phyloP scores from a whole-genome alignment of 2,888 invertebrate species.

The Oscheius sp. region DNA sequence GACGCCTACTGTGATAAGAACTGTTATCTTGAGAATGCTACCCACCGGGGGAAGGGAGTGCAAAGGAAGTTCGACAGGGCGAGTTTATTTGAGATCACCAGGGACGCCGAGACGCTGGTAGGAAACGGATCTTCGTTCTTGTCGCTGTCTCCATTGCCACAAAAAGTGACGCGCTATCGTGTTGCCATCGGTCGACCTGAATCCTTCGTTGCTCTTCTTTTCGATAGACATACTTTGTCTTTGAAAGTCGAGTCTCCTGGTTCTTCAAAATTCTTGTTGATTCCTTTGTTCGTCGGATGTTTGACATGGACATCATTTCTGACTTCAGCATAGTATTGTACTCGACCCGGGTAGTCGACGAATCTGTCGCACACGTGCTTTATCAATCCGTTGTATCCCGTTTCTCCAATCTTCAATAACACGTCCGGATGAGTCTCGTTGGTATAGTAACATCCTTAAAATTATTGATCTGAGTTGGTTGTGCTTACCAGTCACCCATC shows the following conservation, averaged over 20 bases:
- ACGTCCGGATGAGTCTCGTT: conserved; percentile 68
- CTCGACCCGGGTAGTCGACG: conserved; percentile 68
- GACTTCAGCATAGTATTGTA: conserved; percentile 70
- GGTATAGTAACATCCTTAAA: conserved; percentile 68
- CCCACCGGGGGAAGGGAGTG: not conserved
- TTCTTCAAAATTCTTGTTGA: conserved; percentile 64
- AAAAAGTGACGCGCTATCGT: conserved; percentile 54
- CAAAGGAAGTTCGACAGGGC: not conserved
- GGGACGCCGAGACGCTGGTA: conserved; percentile 50
- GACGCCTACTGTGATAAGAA: conserved; percentile 1
- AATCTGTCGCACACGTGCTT: conserved; percentile 68
- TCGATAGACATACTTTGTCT: conserved; percentile 43
- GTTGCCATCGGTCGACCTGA: conserved; percentile 50
- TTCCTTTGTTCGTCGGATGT: conserved; percentile 68
- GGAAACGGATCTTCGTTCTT: conserved; percentile 53
- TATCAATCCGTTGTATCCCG: conserved; percentile 65
- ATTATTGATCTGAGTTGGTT: not conserved
- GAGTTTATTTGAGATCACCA: conserved; percentile 14
- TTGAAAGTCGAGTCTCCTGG: conserved; percentile 56
- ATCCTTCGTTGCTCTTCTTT: not conserved
- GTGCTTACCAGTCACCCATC: conserved; percentile 66
- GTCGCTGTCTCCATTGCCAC: conserved; percentile 40
- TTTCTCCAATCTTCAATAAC: conserved; percentile 62
- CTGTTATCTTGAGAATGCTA: conserved; percentile 1
- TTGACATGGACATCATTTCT: conserved; percentile 65